Evolutionary conservation across 2,113 vertebrate species (phyloP), one percentile per base, ranked within the genome.

Genomic region (Sterrhoptilus dennistouni): DNA sequence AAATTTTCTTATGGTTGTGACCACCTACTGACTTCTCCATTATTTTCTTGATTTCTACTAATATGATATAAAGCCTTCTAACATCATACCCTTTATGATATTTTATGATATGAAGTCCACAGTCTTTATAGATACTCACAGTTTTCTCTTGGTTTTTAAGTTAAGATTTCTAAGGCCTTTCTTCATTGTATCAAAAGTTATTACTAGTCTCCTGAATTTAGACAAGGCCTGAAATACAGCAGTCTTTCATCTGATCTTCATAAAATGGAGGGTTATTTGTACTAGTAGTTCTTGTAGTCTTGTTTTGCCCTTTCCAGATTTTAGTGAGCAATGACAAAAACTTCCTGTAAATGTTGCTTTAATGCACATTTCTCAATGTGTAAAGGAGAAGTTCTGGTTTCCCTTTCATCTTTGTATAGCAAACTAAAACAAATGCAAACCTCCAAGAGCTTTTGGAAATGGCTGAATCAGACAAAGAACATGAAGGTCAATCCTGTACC

Each of bases 311-410:
- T 93, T 96, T 89, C 77, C 87, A 96, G 63, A 44, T 84, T 95
- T 95, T 84, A 65, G 65, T 16, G 61, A 91, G 70, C 65, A 79
- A 40, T 83, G 28, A 81, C n/a, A 82, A 95, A 92, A 91, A 25
- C 61, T 95, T 97, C 91, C 81, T 75, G 72, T 93, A 94, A 96
- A 92, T 84, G n/a, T 87, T 95, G 76, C 68, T 95, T 95, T 92
- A 71, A 78, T 84, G 56, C 9, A 71, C 25, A 56, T 89, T 95
- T 96, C 85, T 96, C 25, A 61, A 12, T 38, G 36, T 45, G 17
- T 80, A 90, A 95, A 96, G 94, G 90, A 97, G 96, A 95, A 97
- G 90, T 95, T 90, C 79, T 94, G 50, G 59, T 83, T 94, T 88
- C 84, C 59, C 1, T 6, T 94, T 66, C 59, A 27, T 85, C 63